Percentiles rank a stretch among this genome's conserved stretches.
These are phyloP conservation scores for Caenorhabditis sp. DNA, from an alignment of 2,888 invertebrate species.

Conservation along the genomic window DNA sequence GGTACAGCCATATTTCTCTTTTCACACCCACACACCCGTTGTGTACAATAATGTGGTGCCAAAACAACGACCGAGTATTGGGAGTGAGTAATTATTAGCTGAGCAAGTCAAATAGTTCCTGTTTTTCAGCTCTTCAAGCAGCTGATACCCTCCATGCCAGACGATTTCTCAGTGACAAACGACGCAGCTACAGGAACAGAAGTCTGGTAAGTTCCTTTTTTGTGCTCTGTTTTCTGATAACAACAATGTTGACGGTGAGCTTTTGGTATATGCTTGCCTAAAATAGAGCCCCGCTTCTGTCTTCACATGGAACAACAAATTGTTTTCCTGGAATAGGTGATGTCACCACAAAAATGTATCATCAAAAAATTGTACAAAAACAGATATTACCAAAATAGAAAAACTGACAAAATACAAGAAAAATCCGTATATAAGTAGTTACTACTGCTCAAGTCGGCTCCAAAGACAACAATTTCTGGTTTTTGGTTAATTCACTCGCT, in stretches of 20 bases:
- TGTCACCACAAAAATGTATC: slow-evolving; percentile 2
- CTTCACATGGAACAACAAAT: slow-evolving; percentile 32
- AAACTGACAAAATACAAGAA: neutral
- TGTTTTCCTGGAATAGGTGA: slow-evolving; percentile 11
- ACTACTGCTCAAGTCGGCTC: neutral
- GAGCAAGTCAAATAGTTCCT: slow-evolving; percentile 3
- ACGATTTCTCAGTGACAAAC: slow-evolving; percentile 66
- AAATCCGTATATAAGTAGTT: neutral
- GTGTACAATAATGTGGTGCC: slow-evolving; percentile 21
- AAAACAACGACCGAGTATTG: slow-evolving; percentile 52
- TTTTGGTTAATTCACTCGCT: neutral
- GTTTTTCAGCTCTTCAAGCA: slow-evolving; percentile 59
- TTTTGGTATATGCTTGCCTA: slow-evolving; percentile 9
- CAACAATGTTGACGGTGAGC: slow-evolving; percentile 3
- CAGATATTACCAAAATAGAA: neutral
- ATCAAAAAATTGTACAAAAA: neutral
- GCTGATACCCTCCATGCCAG: slow-evolving; percentile 61
- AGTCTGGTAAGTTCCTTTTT: slow-evolving; percentile 63
- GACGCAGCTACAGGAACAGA: slow-evolving; percentile 69
- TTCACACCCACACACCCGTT: slow-evolving; percentile 42
- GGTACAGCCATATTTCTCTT: slow-evolving; percentile 51
- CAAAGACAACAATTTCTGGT: slow-evolving; percentile 2
- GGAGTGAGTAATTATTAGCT: slow-evolving; percentile 41
- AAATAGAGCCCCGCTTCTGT: slow-evolving; percentile 34
- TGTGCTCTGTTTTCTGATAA: neutral